Conservation (phyloP, 2,113 vertebrate genomes). For the Hylia prasina region DNA sequence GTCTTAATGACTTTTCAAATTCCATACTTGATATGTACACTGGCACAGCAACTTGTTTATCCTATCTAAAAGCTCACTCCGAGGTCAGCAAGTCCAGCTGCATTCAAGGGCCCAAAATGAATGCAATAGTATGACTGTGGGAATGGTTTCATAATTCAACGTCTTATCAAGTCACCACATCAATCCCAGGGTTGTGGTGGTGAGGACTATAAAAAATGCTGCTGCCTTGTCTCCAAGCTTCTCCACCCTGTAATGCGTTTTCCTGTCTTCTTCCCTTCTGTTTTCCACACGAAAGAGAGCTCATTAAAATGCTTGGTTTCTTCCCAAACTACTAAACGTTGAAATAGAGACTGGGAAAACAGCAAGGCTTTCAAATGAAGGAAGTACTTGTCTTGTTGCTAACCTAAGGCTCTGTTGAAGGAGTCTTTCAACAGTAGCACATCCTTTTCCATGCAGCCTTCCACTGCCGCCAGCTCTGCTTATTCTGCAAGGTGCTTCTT, state of each 20-base stretch:
- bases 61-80: neutral
- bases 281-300: neutral
- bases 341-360: neutral
- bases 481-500: neutral
- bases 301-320: neutral
- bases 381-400: neutral
- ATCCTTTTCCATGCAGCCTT: neutral
- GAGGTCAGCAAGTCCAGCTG: slow-evolving; percentile 1
- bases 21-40: neutral
- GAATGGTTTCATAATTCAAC: neutral
- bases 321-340: neutral
- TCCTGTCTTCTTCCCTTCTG: slow-evolving; percentile 16
- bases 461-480: neutral
- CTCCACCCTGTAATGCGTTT: slow-evolving; percentile 1
- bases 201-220: neutral
- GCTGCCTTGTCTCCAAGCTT: neutral
- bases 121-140: neutral
- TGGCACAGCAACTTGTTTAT: slow-evolving; percentile 14
- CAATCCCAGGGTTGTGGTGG: neutral
- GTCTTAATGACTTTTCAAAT: slow-evolving; percentile 42
- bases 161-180: slow-evolving; percentile 38
- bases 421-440: neutral
- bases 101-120: neutral
- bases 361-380: neutral
- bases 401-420: neutral